Conservation (phyloP, 2,113 vertebrate genomes). For the Laterallus jamaicensis region DNA sequence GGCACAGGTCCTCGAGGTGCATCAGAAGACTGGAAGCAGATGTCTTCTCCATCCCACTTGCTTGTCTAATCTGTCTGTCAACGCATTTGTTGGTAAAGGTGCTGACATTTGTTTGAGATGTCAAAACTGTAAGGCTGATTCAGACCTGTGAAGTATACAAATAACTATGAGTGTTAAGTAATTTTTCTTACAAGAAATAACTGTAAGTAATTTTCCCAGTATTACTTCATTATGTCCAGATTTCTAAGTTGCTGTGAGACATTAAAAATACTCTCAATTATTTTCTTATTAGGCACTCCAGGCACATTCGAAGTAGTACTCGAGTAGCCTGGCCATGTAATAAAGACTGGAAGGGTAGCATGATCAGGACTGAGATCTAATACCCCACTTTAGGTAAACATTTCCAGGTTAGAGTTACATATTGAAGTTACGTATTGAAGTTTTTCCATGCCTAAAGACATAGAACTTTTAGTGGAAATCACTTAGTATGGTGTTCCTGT, state of each 20-base stretch:
- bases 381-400: neutral
- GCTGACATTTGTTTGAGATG: slow-evolving; percentile 1
- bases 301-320: neutral
- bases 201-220: neutral
- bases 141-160: slow-evolving; percentile 35
- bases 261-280: neutral
- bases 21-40: neutral
- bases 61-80: neutral
- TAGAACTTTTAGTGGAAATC: neutral
- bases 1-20: neutral
- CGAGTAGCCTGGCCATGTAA: neutral
- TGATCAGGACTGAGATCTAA: neutral
- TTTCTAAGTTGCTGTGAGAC: neutral
- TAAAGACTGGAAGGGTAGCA: neutral
- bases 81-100: neutral
- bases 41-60: slow-evolving; percentile 23
- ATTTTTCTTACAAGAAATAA: neutral
- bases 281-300: neutral
- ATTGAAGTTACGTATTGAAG: neutral
- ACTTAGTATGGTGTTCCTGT: neutral
- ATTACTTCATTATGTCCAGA: neutral
- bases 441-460: neutral
- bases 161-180: slow-evolving; percentile 15
- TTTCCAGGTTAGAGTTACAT: neutral
- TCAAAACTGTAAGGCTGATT: slow-evolving; percentile 5